These are phyloP conservation scores for Mycteria americana DNA, from an alignment of 2,797 vertebrate species.

Conservation along the genomic window DNA sequence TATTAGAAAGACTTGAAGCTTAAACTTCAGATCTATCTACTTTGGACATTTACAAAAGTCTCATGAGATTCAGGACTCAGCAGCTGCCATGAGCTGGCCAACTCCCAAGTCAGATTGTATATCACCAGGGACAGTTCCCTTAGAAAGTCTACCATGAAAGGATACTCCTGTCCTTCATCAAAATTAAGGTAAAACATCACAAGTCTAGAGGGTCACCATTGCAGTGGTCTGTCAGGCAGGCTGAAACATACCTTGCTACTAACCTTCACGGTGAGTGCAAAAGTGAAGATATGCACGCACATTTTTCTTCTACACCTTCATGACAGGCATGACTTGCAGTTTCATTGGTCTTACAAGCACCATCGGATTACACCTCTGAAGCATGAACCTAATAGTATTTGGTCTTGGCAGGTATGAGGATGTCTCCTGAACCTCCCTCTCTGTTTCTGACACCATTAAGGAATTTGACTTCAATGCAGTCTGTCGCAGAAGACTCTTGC, in stretches of 20 bases:
- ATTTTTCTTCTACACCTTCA: not conserved
- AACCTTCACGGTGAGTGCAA: not conserved
- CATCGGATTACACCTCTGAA: not conserved
- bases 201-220: not conserved
- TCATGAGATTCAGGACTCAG: not conserved
- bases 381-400: not conserved
- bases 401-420: not conserved
- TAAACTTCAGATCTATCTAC: not conserved
- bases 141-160: not conserved
- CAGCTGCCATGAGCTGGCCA: not conserved
- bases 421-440: not conserved
- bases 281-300: not conserved
- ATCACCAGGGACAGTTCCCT: not conserved
- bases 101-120: not conserved
- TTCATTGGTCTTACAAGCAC: not conserved
- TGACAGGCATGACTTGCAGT: not conserved
- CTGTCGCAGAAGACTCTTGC: not conserved
- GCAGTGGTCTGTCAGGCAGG: not conserved
- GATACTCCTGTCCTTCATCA: not conserved
- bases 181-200: not conserved
- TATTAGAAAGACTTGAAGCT: not conserved
- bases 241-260: not conserved
- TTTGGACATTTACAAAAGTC: not conserved
- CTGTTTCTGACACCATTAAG: not conserved
- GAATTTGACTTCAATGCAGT: not conserved